Conservation (phyloP, 2,888 invertebrate species). For the Agriopis aurantiaria region DNA sequence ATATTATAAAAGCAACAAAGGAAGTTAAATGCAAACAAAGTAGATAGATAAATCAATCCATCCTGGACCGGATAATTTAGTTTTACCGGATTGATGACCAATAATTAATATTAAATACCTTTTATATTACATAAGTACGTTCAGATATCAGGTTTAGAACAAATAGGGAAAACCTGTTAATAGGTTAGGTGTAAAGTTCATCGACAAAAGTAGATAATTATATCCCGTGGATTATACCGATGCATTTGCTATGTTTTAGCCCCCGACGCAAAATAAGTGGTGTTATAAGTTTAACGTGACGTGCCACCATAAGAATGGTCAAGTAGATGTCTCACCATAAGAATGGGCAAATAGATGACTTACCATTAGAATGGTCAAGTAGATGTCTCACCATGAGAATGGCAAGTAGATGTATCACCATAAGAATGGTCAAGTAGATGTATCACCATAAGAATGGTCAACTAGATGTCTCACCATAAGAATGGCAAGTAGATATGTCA, state of each 20-base stretch:
- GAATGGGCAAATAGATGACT: background rate
- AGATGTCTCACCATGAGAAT: background rate
- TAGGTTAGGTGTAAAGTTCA: conserved; percentile 6
- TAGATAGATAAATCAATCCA: background rate
- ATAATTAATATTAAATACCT: conserved; percentile 1
- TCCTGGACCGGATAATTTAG: background rate
- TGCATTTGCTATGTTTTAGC: background rate
- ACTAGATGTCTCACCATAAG: background rate
- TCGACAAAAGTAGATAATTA: background rate
- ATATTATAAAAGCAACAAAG: background rate
- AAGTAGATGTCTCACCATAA: background rate
- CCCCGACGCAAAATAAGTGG: background rate
- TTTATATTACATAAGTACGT: background rate
- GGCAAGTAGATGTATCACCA: too few species aligned
- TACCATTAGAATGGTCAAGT: background rate
- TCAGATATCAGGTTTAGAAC: background rate
- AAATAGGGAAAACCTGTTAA: conserved; percentile 19
- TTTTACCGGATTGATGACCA: conserved; percentile 2
- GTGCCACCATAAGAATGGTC: too few species aligned
- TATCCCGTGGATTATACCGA: background rate
- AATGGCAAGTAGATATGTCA: background rate
- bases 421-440: background rate
- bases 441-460: background rate
- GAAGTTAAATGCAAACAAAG: conserved; percentile 1
- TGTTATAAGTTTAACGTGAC: too few species aligned